These are phyloP conservation scores for Pristis pectinata DNA, from an alignment of 2,797 vertebrate genomes.

Conservation along the genomic window DNA sequence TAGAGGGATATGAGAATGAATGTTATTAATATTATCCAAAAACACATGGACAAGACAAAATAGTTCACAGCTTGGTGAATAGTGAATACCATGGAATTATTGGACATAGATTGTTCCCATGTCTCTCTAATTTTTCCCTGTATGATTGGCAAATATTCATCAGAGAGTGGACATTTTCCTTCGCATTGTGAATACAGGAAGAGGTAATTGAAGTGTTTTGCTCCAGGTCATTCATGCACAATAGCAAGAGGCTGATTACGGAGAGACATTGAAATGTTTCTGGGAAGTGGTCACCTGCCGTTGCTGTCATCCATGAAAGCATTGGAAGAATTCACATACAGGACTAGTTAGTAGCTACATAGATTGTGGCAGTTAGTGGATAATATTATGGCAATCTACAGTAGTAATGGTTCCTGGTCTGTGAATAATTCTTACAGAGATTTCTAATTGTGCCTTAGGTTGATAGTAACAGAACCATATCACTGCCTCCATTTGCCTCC, in stretches of 20 bases:
- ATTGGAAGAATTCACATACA: background rate
- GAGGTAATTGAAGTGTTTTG: background rate
- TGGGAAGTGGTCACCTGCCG: background rate
- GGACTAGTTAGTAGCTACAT: background rate
- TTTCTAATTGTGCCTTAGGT: too few relatives aligned
- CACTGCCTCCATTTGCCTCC: background rate
- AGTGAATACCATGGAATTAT: background rate
- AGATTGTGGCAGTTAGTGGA: background rate
- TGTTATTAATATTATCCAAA: background rate
- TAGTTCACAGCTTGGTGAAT: background rate
- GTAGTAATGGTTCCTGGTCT: background rate
- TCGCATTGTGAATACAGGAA: background rate
- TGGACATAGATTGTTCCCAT: background rate
- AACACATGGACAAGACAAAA: background rate
- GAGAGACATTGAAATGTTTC: background rate
- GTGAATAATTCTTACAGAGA: background rate
- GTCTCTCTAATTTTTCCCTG: background rate
- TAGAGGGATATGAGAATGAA: background rate
- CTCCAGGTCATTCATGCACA: background rate
- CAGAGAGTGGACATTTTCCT: background rate
- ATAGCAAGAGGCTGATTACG: background rate
- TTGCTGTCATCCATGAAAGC: background rate
- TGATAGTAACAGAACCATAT: background rate
- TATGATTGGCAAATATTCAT: background rate
- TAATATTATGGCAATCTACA: background rate